These are phyloP conservation scores for Chaitophorus viminalis DNA, from an alignment of 2,888 invertebrate genomes.

Conservation along the genomic window DNA sequence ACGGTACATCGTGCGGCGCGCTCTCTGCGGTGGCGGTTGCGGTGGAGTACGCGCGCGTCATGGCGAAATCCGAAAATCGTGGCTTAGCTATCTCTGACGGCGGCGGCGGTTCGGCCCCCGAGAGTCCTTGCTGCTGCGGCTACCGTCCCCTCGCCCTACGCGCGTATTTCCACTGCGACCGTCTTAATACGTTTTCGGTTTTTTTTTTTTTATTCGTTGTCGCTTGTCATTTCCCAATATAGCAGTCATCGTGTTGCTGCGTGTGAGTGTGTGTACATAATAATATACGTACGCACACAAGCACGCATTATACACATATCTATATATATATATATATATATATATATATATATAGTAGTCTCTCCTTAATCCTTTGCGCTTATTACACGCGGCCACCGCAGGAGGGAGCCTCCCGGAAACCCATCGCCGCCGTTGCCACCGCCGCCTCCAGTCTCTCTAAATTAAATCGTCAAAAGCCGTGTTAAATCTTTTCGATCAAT, in stretches of 20 bases:
- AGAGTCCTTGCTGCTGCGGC: neutral
- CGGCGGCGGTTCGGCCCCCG: constrained; percentile 3
- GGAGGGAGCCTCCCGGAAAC: constrained; percentile 47
- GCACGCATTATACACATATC: neutral
- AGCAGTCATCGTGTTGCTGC: constrained; percentile 26
- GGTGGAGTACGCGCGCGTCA: neutral
- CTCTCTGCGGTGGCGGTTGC: neutral
- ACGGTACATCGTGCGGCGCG: neutral
- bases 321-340: neutral
- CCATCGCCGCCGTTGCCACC: constrained; percentile 23
- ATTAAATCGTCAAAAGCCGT: constrained; percentile 61
- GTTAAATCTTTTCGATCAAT: constrained; percentile 61
- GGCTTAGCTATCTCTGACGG: constrained; percentile 47
- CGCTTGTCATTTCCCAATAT: constrained; percentile 58
- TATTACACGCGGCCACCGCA: constrained; percentile 55
- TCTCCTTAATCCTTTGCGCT: constrained; percentile 58
- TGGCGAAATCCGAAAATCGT: constrained; percentile 60
- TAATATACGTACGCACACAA: neutral
- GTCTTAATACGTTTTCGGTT: constrained; percentile 46
- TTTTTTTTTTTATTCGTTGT: constrained; percentile 44
- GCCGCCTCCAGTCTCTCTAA: constrained; percentile 36
- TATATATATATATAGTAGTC: constrained; percentile 12
- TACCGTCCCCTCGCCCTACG: constrained; percentile 30
- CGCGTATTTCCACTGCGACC: neutral
- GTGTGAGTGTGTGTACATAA: neutral